These are phyloP conservation scores for Standfussiana lucernea DNA, from an alignment of 2,888 invertebrate genomes.

Conservation along the genomic window DNA sequence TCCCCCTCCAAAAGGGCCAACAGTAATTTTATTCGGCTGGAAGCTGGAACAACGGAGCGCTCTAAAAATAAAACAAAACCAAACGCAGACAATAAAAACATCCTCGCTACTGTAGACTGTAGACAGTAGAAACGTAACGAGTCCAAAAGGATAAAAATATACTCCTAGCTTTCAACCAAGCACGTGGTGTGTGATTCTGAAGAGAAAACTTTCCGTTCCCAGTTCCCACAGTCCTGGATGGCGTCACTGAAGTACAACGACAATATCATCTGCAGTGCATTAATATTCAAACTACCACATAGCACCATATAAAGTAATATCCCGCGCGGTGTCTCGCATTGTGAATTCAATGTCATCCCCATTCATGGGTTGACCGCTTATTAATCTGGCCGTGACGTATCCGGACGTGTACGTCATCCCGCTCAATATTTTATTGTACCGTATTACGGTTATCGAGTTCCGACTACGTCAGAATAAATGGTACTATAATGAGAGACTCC, in stretches of 20 bases:
- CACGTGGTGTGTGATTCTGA: slow-evolving; percentile 35
- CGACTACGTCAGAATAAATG: slow-evolving; percentile 27
- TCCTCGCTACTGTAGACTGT: slow-evolving; percentile 25
- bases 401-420: slow-evolving; percentile 44
- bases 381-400: slow-evolving; percentile 61
- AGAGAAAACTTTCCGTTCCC: slow-evolving; percentile 45
- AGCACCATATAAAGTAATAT: slow-evolving; percentile 62
- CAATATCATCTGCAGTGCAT: slow-evolving; percentile 57
- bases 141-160: slow-evolving; percentile 62
- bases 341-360: slow-evolving; percentile 65
- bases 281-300: slow-evolving; percentile 52
- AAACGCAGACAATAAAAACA: slow-evolving; percentile 46
- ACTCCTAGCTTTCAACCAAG: slow-evolving; percentile 1
- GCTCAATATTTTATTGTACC: slow-evolving; percentile 34
- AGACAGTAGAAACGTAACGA: slow-evolving; percentile 17
- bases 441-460: slow-evolving; percentile 15
- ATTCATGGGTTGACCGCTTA: slow-evolving; percentile 58
- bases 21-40: slow-evolving; percentile 35
- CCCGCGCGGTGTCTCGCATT: slow-evolving; percentile 27
- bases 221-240: slow-evolving; percentile 47
- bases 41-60: slow-evolving; percentile 52
- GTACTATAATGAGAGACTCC: not conserved
- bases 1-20: slow-evolving; percentile 17
- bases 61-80: slow-evolving; percentile 50
- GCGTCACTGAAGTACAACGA: slow-evolving; percentile 42